Evolutionary conservation across 2,888 invertebrate genomes (phyloP), one percentile per base, ranked within the genome.

Genomic region (Villa cingulata): DNA sequence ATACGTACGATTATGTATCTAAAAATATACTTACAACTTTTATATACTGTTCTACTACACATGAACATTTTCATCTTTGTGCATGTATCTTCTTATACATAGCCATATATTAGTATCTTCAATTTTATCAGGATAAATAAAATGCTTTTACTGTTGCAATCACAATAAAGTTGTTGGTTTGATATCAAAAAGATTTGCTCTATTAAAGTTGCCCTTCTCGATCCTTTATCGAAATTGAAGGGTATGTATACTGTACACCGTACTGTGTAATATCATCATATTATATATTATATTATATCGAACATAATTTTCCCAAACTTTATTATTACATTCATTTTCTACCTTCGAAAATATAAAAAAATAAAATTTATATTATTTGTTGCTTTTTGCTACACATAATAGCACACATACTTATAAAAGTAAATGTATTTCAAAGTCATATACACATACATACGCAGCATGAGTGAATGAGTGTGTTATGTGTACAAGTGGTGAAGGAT

Each of bases 111-210:
- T 7, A 23, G 23, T 23, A 6, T 23, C 7, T 23, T 23, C 7
- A 6, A 6, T 23, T 23, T 23, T 23, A 23, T 23, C 23, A 23
- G 4, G 23, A 7, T 23, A 23, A 23, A 10, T 27, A 27, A 45
- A 40, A 41, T 46, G 46, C 27, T 41, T 46, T 46, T 41, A 32
- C 29, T 32, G 29, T 9, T 32, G 29, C 29, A 32, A 32, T 32
- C 29, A 32, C 12, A 32, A 46, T 46, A 23, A 23, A 32, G 34
- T 29, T 17, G 14, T 15, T 39, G 45, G 37, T n/a, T 54, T 53
- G 57, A 61, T 60, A 57, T 57, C 58, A 55, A 56, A 59, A 62
- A 60, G 56, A 61, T 59, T 62, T 58, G 57, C 59, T 61, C 61
- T 63, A 63, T 64, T 64, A 62, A 65, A 64, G 61, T 53, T 53